Evolutionary conservation across 2,888 invertebrate genomes (phyloP).

Genomic region (Phytoseiulus persimilis): DNA sequence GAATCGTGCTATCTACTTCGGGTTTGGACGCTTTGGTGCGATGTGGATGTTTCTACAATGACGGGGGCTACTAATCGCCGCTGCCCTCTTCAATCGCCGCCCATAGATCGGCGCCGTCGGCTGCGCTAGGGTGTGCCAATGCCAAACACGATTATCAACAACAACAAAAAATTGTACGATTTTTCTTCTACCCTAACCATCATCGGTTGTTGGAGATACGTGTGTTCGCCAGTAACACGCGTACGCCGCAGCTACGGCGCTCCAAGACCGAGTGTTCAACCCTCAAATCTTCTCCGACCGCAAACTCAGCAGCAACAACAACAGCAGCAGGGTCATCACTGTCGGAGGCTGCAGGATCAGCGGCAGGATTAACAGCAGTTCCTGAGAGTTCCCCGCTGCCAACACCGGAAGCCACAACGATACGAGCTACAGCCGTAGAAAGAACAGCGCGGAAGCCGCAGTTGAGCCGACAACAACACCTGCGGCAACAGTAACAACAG

Average conservation of each 20-base stretch:
- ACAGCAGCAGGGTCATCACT: not conserved
- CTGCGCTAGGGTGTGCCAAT: constrained; percentile 5
- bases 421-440: not conserved
- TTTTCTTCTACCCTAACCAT: not conserved
- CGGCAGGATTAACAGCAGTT: not conserved
- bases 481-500: not conserved
- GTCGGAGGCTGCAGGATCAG: not conserved
- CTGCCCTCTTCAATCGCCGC: not conserved
- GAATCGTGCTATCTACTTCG: constrained; percentile 5
- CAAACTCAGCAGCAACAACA: constrained; percentile 32
- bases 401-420: not conserved
- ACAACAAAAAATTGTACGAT: not conserved
- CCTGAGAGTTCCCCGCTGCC: not conserved
- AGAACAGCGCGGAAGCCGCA: not conserved
- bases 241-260: not conserved
- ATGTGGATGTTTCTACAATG: not conserved
- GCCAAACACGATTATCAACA: constrained; percentile 5
- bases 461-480: not conserved
- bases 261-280: not conserved
- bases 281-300: not conserved
- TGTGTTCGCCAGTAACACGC: not conserved
- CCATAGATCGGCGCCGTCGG: constrained; percentile 5
- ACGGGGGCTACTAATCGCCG: constrained; percentile 5
- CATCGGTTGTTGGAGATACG: not conserved
- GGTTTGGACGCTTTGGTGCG: not conserved